Evolutionary conservation across 2,113 vertebrate species (phyloP).

Genomic region (Oplegnathus fasciatus): DNA sequence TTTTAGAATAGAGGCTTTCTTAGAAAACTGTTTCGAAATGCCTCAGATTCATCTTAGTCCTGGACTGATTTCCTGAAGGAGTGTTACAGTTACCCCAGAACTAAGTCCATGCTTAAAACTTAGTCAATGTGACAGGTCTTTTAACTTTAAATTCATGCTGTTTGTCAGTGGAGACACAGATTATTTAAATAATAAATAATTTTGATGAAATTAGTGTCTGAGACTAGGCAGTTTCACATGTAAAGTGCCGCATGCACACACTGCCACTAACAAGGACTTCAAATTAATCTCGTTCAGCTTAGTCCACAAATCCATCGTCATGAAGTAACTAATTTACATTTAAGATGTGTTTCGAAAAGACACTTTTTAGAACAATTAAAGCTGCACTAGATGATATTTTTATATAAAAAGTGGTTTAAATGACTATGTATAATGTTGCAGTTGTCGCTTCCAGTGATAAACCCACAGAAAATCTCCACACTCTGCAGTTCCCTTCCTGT

Average conservation of each 20-base stretch:
- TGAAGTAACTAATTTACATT: conserved; percentile 18
- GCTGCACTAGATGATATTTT: too few relatives aligned
- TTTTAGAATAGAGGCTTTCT: background rate
- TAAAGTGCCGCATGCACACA: background rate
- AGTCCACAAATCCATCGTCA: background rate
- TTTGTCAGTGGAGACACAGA: background rate
- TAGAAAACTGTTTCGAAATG: background rate
- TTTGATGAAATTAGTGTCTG: background rate
- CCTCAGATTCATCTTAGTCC: background rate
- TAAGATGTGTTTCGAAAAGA: background rate
- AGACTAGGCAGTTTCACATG: background rate
- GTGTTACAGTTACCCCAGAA: background rate
- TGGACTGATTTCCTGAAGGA: background rate
- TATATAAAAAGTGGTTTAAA: background rate
- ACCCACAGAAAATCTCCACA: too few relatives aligned
- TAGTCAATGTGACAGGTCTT: too few relatives aligned
- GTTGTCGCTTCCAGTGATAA: too few relatives aligned
- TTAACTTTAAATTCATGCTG: too few relatives aligned
- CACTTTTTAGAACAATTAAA: background rate
- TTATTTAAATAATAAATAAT: background rate
- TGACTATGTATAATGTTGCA: background rate
- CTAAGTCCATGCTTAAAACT: too few relatives aligned
- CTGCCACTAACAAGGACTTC: background rate
- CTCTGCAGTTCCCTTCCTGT: too few relatives aligned
- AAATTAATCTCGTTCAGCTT: background rate